Base-by-base conservation (phyloP, 2,888 invertebrate genomes). In the Nysson spinosus region DNA sequence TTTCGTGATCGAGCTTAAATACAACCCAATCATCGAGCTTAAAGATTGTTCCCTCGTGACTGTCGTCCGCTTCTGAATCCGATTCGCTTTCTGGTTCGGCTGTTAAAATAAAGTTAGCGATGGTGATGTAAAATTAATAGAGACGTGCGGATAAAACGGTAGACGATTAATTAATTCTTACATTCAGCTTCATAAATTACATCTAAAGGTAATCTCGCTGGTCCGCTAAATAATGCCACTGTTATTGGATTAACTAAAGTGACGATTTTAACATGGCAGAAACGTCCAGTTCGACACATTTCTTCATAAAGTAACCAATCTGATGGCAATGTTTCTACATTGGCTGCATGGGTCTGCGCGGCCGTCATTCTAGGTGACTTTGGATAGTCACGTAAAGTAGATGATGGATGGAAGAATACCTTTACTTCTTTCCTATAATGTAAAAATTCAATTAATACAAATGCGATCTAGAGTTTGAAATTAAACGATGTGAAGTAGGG, bases 301-400 rank as follows among this genome's bases (percentile, higher is more conserved):
- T 97, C 96, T 81, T 96, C 96, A 81, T 93, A 98, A 7, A 95
- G 89, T 11, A 97, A 87, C 96, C 97, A 98, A 78, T 96, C 94
- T 7, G 93, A 91, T 0, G 93, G 92, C 44, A 95, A 83, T 34
- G 82, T 80, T 37, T 86, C 83, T 0, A 90, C 87, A 30, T 86
- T 85, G 37, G 85, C 81, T 2, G 85, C 81, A 61, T 88, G 87
- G 4, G 83, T 71, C 69, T 85, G 83, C 0, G 84, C 82, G 4
- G 85, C 79, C 17, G 81, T 82, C 11, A 79, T 77, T 56, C 81
- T 79, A 0, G 83, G 72, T 12, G 84, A 82, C 30, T 87, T 85
- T 3, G 85, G 81, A 40, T 82, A 78, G 54, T 87, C 85, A 56
- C 90, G 79, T 79, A 94, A 82, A 69, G 92, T 88, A 63, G 92